Conservation (phyloP, 2,888 invertebrate genomes). For the Lumbricus terrestris region DNA sequence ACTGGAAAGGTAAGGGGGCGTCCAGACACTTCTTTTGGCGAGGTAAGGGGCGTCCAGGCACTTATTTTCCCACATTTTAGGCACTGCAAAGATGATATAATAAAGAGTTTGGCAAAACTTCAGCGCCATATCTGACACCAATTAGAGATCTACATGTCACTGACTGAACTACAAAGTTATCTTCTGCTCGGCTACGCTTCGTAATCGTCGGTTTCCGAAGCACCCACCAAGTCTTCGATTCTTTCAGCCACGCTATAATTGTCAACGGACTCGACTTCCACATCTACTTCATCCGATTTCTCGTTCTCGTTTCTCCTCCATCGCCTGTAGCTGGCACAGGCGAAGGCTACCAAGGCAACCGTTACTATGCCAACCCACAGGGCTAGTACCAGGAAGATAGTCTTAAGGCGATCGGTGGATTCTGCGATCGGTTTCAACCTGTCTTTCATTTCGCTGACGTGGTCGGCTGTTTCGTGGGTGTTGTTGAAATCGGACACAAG, state of each 20-base stretch:
- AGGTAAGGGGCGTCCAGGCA: too few species aligned
- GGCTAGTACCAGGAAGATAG: background rate
- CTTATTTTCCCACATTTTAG: too few species aligned
- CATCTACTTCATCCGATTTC: background rate
- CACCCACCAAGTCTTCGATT: background rate
- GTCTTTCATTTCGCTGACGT: background rate
- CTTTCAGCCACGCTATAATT: background rate
- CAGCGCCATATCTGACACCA: background rate
- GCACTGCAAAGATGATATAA: too few species aligned
- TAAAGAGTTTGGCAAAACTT: background rate
- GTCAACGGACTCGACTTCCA: background rate
- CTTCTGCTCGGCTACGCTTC: background rate
- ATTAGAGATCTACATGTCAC: background rate
- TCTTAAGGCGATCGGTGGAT: background rate
- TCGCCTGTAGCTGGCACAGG: background rate
- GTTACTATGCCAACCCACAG: constrained; percentile 4
- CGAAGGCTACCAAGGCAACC: background rate
- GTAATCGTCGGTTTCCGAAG: background rate
- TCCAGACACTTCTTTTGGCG: too few species aligned
- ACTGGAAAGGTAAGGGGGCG: too few species aligned
- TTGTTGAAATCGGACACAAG: background rate
- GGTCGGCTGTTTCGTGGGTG: background rate
- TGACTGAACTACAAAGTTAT: background rate
- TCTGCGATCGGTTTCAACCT: background rate
- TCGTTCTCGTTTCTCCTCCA: background rate